Evolutionary conservation across 2,888 invertebrate genomes (phyloP), one percentile per base, ranked within the genome.

Genomic region (Eupeodes luniger): DNA sequence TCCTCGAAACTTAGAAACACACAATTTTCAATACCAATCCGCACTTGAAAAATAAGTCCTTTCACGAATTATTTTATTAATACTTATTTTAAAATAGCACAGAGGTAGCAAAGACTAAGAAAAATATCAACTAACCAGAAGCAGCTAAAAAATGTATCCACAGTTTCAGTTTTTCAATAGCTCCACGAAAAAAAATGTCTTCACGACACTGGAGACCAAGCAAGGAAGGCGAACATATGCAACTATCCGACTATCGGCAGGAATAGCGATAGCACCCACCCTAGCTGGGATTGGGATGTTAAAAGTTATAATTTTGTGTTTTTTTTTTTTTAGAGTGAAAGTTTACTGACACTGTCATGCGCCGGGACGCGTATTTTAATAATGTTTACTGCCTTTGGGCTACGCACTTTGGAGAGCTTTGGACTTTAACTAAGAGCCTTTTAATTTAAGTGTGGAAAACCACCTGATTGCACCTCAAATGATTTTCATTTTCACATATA

Each of bases 281-380:
- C 84, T 75, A 14, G 53, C 81, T 81, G 64, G 53, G 57, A 70
- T 53, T 81, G 64, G 53, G 57, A 70, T 53, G 79, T 62, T 77
- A 69, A 78, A 80, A 77, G 70, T 81, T 78, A 77, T 69, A 47
- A n/a, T 61, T 74, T 70, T 19, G 27, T 27, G 27, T 27, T 27
- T 76, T 36, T 59, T 61, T 59, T 61, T 69, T 69, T 47, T 4
- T 59, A 85, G 89, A 89, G 79, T 74, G 81, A 84, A 88, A 88
- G 85, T 88, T 88, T 85, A 81, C 81, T 81, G 85, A 78, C 89
- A 89, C 78, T 81, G 89, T 75, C 89, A 89, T 89, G 89, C 89
- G 89, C 89, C 74, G 44, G 44, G 47, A 69, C 66, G 78, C 69
- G 64, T 88, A 51, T 78, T 62, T 74, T 70, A 57, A 75, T 81